Evolutionary conservation across 2,797 vertebrate genomes (phyloP).

Genomic region (Loriculus beryllinus): DNA sequence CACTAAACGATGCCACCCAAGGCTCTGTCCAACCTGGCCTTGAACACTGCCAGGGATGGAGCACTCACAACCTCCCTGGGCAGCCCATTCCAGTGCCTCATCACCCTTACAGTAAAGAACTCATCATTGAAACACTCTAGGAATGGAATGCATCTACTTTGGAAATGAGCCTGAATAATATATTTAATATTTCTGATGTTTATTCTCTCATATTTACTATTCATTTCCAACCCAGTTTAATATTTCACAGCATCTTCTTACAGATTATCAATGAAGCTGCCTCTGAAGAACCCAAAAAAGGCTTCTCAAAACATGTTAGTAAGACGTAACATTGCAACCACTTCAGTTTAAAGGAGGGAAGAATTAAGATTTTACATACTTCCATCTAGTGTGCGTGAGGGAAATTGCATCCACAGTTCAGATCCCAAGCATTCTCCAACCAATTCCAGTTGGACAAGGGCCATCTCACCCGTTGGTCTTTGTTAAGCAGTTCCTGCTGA

Average conservation of each 20-base stretch:
- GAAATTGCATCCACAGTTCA: constrained; percentile 35
- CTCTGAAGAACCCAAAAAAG: neutral
- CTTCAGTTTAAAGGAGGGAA: neutral
- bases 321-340: neutral
- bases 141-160: neutral
- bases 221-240: neutral
- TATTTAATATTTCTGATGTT: neutral
- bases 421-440: neutral
- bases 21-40: too few relatives aligned
- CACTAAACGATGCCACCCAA: too few relatives aligned
- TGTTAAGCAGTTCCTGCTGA: neutral
- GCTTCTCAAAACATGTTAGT: neutral
- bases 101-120: too few relatives aligned
- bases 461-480: neutral
- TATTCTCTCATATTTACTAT: neutral
- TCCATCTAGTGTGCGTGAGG: constrained; percentile 60
- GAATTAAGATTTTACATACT: constrained; percentile 45
- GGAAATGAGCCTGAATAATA: neutral
- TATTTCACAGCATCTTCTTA: neutral
- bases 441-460: neutral
- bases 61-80: too few relatives aligned
- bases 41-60: too few relatives aligned
- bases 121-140: neutral
- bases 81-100: too few relatives aligned
- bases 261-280: neutral